Conservation (phyloP, 92 coral and sea anemone species). For the Parazoanthus swiftii region DNA sequence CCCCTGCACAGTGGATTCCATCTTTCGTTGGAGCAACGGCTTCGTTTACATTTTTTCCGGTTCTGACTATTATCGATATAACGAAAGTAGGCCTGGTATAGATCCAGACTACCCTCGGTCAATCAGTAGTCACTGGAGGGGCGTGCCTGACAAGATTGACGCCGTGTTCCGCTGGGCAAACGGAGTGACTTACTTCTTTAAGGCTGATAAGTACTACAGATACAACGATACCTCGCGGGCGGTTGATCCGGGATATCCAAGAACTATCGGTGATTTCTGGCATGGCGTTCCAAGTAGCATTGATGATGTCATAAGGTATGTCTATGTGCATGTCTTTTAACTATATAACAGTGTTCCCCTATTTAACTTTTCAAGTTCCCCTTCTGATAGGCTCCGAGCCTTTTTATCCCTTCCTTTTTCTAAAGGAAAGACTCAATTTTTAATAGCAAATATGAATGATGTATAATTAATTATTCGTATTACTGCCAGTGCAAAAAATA, state of each 20-base stretch:
- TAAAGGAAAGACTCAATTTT: too few species aligned
- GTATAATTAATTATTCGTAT: too few species aligned
- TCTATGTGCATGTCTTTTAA: too few species aligned
- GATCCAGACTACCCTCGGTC: constrained; percentile 87
- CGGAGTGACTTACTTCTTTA: constrained; percentile 92
- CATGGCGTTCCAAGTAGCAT: constrained; percentile 70
- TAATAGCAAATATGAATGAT: too few species aligned
- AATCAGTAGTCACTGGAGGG: constrained; percentile 77
- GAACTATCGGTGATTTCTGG: constrained; percentile 74
- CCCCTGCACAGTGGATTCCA: constrained; percentile 75
- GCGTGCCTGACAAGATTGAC: constrained; percentile 76
- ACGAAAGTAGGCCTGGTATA: constrained; percentile 67
- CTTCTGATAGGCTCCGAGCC: too few species aligned
- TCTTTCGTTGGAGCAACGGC: constrained; percentile 89
- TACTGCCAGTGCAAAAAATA: too few species aligned
- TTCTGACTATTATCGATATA: constrained; percentile 78
- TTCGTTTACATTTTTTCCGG: constrained; percentile 82
- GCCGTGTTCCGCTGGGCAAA: constrained; percentile 85
- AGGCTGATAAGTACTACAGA: constrained; percentile 75
- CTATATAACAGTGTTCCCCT: too few species aligned
- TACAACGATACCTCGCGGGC: constrained; percentile 69
- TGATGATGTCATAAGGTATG: constrained; percentile 90
- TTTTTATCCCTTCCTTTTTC: too few species aligned
- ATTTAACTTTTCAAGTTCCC: too few species aligned
- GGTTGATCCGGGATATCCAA: constrained; percentile 86